Base-by-base conservation (phyloP, 1,140 invertebrate species). In the Heliconius eleuchia region DNA sequence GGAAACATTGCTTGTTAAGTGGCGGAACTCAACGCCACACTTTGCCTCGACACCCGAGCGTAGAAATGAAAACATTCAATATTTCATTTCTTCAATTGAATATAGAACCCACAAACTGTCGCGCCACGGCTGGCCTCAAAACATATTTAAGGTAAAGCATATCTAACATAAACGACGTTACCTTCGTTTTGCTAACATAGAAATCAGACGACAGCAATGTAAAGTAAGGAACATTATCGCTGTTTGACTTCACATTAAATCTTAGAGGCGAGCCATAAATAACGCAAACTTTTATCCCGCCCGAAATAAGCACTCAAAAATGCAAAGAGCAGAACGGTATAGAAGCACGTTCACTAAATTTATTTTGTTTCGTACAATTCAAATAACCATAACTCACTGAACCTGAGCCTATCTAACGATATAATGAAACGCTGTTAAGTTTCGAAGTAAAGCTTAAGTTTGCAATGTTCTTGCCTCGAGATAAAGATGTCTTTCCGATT, bases 301-400 rank as follows among this genome's bases (percentile, higher is more conserved):
- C 86, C 88, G 91, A 94, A 94, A 94, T 94, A 94, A 94, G 93
- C 93, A 94, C 93, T 94, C 93, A 94, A 94, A 94, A 94, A 94
- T 94, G 93, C 93, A 94, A 94, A 94, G 91, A 93, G 93, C 93
- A 93, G 90, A 91, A 92, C 92, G 91, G 85, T 83, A 94, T 93
- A 94, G 91, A 88, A 71, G 91, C 93, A 94, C 93, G 93, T 94
- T 92, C 88, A 90, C 87, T 93, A 94, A 94, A 94, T 94, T 94
- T 94, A 94, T 94, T 94, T 94, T 93, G 93, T 93, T 94, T 94
- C 93, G 90, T 87, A 94, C 92, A 94, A 93, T 94, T 93, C 92
- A 94, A 94, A 94, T 94, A 94, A 94, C 93, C 93, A 94, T 94
- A 94, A 93, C 84, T 94, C 93, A 94, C 87, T 78, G 86, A 73